Evolutionary conservation across 2,797 vertebrate genomes (phyloP).

Genomic region (Acipenser oxyrinchus): DNA sequence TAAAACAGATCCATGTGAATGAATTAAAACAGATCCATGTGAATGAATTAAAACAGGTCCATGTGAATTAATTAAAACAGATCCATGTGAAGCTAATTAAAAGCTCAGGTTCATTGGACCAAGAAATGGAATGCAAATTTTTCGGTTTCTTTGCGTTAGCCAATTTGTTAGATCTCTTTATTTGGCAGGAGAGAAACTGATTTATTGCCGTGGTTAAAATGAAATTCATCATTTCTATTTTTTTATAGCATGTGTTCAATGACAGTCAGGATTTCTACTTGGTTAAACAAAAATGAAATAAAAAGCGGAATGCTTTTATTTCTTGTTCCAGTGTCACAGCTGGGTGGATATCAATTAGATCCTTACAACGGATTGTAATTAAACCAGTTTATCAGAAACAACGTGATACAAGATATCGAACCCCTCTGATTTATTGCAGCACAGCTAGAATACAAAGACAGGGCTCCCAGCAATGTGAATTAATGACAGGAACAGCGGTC

Average conservation of each 20-base stretch:
- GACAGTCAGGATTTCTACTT: neutral
- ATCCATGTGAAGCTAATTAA: neutral
- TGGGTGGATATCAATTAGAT: neutral
- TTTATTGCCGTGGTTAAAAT: conserved; percentile 3
- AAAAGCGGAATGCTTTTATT: neutral
- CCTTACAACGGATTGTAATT: neutral
- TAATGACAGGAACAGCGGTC: too few species aligned
- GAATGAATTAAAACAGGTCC: neutral
- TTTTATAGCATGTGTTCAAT: neutral
- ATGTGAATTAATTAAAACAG: neutral
- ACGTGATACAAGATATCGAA: neutral
- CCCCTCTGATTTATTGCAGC: neutral
- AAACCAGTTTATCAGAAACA: neutral
- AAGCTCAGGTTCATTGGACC: neutral
- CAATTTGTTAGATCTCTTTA: neutral
- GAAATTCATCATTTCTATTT: neutral
- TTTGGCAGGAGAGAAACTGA: neutral
- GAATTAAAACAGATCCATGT: neutral
- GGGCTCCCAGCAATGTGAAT: neutral
- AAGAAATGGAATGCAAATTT: conserved; percentile 3
- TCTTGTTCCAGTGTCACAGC: neutral
- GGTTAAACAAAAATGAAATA: neutral
- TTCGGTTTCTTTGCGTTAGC: neutral
- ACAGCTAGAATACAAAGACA: neutral
- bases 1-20: conserved; percentile 7